A percentile compares a stretch with the other conserved stretches of the same genome.
phyloP scores from a whole-genome alignment of 2,797 vertebrate genomes.

The Hylomyscus alleni region DNA sequence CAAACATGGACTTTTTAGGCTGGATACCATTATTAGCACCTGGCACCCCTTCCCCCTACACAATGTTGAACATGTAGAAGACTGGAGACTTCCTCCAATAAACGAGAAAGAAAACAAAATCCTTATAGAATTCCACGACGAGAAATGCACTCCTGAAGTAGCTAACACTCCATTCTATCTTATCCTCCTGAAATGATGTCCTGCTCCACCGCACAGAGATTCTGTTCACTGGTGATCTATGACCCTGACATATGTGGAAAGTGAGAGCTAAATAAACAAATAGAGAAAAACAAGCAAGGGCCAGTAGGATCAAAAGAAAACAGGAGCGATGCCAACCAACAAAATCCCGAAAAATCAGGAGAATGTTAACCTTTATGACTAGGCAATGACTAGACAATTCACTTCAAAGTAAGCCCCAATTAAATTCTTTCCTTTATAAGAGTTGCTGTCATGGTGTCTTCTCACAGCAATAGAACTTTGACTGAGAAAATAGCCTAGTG shows the following conservation, averaged over 20 bases:
- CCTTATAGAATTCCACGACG: background rate
- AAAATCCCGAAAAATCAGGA: background rate
- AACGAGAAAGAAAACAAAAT: slow-evolving; percentile 3
- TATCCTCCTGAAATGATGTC: background rate
- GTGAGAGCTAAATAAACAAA: background rate
- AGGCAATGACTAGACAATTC: background rate
- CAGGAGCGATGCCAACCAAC: background rate
- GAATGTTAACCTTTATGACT: background rate
- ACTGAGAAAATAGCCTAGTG: no score
- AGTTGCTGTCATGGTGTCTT: no score
- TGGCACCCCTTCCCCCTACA: background rate
- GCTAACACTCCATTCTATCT: background rate
- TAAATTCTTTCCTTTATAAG: no score
- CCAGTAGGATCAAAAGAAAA: background rate
- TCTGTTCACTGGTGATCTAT: background rate
- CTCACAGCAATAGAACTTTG: no score
- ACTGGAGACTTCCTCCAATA: background rate
- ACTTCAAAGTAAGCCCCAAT: background rate
- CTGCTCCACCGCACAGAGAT: background rate
- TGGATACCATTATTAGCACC: background rate
- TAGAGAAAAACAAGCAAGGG: background rate
- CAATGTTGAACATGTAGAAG: background rate
- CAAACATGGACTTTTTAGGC: background rate
- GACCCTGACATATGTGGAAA: background rate
- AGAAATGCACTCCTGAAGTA: background rate